Conservation (phyloP, 2,113 vertebrate genomes). For the Poecile atricapillus region DNA sequence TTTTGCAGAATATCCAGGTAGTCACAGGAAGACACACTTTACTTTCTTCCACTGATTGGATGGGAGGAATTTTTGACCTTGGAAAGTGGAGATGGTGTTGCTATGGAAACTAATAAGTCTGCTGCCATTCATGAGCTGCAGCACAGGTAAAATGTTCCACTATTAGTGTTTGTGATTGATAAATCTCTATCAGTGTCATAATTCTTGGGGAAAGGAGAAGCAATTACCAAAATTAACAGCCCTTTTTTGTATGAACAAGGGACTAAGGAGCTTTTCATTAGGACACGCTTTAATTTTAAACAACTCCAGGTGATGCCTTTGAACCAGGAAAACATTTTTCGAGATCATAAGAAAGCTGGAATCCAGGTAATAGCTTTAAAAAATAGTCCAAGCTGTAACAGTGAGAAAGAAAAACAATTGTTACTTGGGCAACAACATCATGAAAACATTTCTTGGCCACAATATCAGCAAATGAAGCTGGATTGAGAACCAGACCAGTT, state of each 20-base stretch:
- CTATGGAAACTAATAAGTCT: constrained; percentile 94
- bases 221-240: constrained; percentile 26
- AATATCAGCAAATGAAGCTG: background rate
- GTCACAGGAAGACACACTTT: constrained; percentile 54
- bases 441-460: background rate
- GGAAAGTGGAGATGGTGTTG: constrained; percentile 91
- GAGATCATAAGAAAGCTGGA: background rate
- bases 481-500: background rate
- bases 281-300: background rate
- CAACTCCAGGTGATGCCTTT: background rate
- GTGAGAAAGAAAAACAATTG: background rate
- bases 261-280: constrained; percentile 19
- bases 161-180: constrained; percentile 77
- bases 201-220: constrained; percentile 26
- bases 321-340: background rate
- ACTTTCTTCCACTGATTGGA: constrained; percentile 65
- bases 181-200: constrained; percentile 74
- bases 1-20: constrained; percentile 54
- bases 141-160: constrained; percentile 82
- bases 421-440: background rate
- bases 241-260: background rate
- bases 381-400: background rate
- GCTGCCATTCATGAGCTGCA: constrained; percentile 86
- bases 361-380: background rate
- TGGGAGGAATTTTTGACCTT: constrained; percentile 88